Conservation (phyloP, 1,140 invertebrate species). For the Nephila pilipes region DNA sequence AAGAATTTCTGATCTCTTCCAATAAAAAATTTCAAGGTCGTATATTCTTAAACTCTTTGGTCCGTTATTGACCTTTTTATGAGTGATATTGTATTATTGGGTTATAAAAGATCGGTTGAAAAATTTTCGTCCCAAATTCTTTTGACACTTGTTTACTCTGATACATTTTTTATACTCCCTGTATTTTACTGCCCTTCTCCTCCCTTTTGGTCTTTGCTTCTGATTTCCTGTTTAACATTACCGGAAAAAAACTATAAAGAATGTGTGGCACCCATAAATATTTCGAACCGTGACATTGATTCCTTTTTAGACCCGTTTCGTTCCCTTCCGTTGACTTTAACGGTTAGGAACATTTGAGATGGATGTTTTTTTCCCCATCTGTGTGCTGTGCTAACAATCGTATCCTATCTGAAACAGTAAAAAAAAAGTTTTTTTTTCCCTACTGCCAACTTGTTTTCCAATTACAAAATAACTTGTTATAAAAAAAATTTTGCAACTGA, state of each 20-base stretch:
- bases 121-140: neutral
- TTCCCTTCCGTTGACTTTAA: constrained; percentile 42
- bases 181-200: neutral
- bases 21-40: too few species aligned
- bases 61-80: neutral
- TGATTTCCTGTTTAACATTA: constrained; percentile 10
- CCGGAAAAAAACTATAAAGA: constrained; percentile 10
- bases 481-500: neutral
- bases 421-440: neutral
- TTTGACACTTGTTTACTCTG: neutral
- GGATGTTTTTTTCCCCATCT: neutral
- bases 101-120: neutral
- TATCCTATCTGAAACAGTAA: neutral
- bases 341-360: neutral
- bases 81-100: neutral
- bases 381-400: neutral
- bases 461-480: neutral
- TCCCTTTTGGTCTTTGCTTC: neutral
- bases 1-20: too few species aligned
- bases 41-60: neutral
- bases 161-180: neutral
- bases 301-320: constrained; percentile 11
- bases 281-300: constrained; percentile 34
- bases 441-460: neutral
- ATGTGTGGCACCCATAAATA: constrained; percentile 29